Base-by-base conservation (phyloP, 2,113 vertebrate species). In the Zapus hudsonius region DNA sequence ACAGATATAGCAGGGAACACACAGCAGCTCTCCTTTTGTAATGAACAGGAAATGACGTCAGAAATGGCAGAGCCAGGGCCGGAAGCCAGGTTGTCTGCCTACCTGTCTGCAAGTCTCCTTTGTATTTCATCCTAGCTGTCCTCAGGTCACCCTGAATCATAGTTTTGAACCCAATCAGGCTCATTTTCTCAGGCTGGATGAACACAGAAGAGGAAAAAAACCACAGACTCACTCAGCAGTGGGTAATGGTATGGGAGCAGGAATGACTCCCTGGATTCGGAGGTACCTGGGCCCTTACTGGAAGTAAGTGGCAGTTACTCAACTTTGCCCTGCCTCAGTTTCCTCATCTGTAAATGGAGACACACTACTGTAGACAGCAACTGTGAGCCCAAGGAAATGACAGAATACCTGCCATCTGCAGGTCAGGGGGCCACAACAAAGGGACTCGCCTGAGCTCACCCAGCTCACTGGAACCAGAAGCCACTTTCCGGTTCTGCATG, bases 111-210 rank as follows among this genome's bases (percentile, higher is more conserved):
- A 36, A 59, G 66, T 12, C 75, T 82, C 38, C 57, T 44, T 44
- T 5, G 6, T 5, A 0, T n/a, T 4, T 19, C 20, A 36, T 31
- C 8, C 19, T n/a, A 36, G 2, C 15, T 3, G 8, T 44, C 42
- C 75, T 47, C 69, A 42, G 4, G 57, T 27, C 52, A 31, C 42
- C 44, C 44, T 1, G 17, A 33, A 40, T 0, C 38, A 55, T 3
- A 15, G 38, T 4, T 1, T 15, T 36, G 25, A 31, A 27, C 67
- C 25, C 1, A 0, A 5, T 52, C 72, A 61, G 89, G 86, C 44
- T 64, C 75, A 1, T n/a, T 67, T 86, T 42, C 40, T 17, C 67
- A 61, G 70, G 44, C 3, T 27, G 11, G 38, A 73, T 75, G 74
- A 15, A 66, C 85, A 40, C 38, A 57, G 59, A 8, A 2, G 17